Base-by-base conservation (phyloP, 2,797 vertebrate genomes). In the Schizothorax lantsangensis region DNA sequence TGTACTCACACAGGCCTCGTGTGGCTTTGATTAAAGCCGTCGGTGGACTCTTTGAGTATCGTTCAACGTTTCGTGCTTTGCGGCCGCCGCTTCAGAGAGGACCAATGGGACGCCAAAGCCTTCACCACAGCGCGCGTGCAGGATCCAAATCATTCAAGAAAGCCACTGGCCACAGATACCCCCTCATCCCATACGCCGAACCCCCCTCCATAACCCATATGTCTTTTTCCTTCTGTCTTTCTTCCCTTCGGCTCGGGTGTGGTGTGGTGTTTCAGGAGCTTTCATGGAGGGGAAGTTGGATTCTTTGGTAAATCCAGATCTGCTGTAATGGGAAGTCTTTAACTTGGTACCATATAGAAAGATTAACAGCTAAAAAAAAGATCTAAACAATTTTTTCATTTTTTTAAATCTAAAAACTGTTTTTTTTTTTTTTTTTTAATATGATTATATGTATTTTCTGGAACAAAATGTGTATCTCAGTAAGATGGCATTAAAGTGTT, bases 21-120 rank as follows among this genome's bases (percentile, higher is more conserved):
- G 84, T 84, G 84, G 84, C 81, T 86, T 84, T 88, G 82, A 88
- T 88, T 87, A 87, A 88, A 88, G 82, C 82, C 21, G n/a, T 71
- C 59, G 87, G 82, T 59, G 12, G 73, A 87, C 66, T 83, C 89
- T 89, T 89, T 90, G 83, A 88, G 59, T 15, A 47, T 15, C 23
- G 30, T 23, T 84, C 87, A 66, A 45, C 2, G 40, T 88, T 86
- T 86, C 14, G 47, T 83, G 87, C 84, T 47, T 81, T 23, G 82
- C 26, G 79, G 87, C 79, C 47, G 33, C 23, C 1, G 23, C 82
- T 71, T 33, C 84, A 79, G 54, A 82, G 84, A 83, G 49, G 71
- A 33, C 81, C 84, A 89, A 86, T 74, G 21, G 36, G 71, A 71
- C 49, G 86, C 59, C 78, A 69, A 80, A 69, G 26, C 49, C 62